These are phyloP conservation scores for Endomychus coccineus DNA, from an alignment of 2,888 invertebrate genomes.

Conservation along the genomic window DNA sequence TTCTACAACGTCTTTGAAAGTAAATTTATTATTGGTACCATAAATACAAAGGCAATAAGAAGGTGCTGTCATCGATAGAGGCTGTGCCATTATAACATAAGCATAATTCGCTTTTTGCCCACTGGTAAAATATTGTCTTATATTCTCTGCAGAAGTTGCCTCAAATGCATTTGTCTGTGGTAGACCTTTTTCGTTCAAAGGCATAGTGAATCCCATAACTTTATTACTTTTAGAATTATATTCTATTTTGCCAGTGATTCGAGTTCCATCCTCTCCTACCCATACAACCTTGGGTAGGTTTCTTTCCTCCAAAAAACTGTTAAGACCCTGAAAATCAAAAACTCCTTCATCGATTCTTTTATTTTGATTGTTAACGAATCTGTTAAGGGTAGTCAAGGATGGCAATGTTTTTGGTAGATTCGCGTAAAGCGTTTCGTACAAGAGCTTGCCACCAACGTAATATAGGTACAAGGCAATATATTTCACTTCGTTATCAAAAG, in stretches of 20 bases:
- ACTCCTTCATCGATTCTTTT: conserved; percentile 15
- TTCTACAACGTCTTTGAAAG: conserved; percentile 18
- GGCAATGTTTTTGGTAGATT: conserved; percentile 18
- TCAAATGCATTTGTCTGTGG: conserved; percentile 17
- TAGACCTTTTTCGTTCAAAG: conserved; percentile 19
- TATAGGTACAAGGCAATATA: conserved; percentile 4
- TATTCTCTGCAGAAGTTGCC: conserved; percentile 20
- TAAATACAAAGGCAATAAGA: conserved; percentile 25
- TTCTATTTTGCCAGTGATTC: conserved; percentile 22
- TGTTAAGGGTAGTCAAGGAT: conserved; percentile 17
- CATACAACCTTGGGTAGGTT: conserved; percentile 20
- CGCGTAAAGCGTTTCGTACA: conserved; percentile 16
- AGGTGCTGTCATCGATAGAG: conserved; percentile 18
- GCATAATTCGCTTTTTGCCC: conserved; percentile 16
- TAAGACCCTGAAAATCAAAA: conserved; percentile 16
- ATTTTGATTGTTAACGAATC: conserved; percentile 10
- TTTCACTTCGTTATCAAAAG: not conserved
- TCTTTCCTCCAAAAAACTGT: conserved; percentile 12
- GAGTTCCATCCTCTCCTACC: conserved; percentile 23
- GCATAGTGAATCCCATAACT: conserved; percentile 23
- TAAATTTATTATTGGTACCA: conserved; percentile 27
- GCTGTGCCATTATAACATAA: conserved; percentile 23
- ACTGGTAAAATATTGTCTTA: conserved; percentile 18
- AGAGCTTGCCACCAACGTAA: conserved; percentile 19
- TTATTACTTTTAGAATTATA: conserved; percentile 24